Evolutionary conservation across 2,888 invertebrate genomes (phyloP).

Genomic region (Meghimatium bilineatum): DNA sequence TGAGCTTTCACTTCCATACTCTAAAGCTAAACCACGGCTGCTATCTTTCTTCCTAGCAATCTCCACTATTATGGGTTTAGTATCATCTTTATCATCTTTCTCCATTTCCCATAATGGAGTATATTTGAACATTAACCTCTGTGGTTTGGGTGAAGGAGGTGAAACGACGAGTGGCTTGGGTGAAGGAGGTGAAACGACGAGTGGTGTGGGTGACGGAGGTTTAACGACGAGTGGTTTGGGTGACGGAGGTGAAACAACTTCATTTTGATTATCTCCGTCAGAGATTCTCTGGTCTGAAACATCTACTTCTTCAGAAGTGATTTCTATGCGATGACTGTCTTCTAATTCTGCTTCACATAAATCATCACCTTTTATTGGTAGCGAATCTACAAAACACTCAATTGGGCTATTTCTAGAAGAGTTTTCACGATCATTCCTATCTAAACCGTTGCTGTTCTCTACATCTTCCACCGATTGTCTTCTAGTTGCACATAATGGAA

Average conservation of each 20-base stretch:
- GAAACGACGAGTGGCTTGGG: no score
- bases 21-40: constrained; percentile 32
- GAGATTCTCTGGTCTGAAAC: background rate
- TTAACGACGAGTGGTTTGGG: no score
- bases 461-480: background rate
- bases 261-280: background rate
- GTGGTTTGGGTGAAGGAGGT: background rate
- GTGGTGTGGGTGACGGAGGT: background rate
- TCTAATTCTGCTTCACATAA: background rate
- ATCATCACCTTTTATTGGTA: background rate
- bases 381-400: background rate
- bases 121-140: constrained; percentile 42
- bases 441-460: background rate
- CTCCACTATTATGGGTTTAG: constrained; percentile 23
- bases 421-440: background rate
- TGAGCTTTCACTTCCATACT: constrained; percentile 46
- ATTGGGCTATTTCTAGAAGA: background rate
- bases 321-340: background rate
- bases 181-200: no score
- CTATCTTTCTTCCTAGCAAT: background rate
- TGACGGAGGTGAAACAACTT: background rate
- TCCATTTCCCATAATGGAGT: constrained; percentile 47
- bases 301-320: background rate
- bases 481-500: background rate
- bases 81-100: constrained; percentile 7